Evolutionary conservation across 2,888 invertebrate genomes (phyloP), one percentile per base, ranked within the genome.

Genomic region (Globia sparganii): DNA sequence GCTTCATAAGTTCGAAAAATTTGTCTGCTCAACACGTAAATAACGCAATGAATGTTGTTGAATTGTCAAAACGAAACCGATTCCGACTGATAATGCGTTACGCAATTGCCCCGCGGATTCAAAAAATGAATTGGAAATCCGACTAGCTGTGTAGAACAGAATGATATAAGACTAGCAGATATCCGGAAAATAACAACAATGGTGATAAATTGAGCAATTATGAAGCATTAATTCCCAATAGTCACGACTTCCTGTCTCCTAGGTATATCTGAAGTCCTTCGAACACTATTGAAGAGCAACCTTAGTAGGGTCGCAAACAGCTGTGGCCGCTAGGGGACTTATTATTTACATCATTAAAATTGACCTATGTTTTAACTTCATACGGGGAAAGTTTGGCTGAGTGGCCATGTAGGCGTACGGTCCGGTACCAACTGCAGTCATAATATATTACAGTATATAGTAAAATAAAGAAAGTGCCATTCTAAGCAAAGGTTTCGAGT

Each of bases 361-460:
- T 21, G 40, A 28, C n/a, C n/a, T 15, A 0, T n/a, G 15, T 65
- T 34, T 61, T 61, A 59, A 21, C 8, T 64, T 37, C 18, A 13
- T 18, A 34, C 37, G 25, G 59, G 71, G 84, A 80, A 80, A 83
- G 84, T 71, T 83, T 79, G 53, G 15, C 59, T 25, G 59, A 65
- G 64, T 64, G 34, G 31, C 71, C 53, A 56, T 43, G 15, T n/a
- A 28, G 1, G 46, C n/a, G n/a, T 37, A 59, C 25, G 34, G 40
- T 46, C 21, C 81, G 25, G 40, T 78, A 37, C 58, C 25, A 2
- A 61, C 13, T 82, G 83, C 53, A 62, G 21, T 34, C 25, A 46
- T 46, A 75, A 43, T 46, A 34, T 25, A 69, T 40, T 25, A 25
- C 58, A 58, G 8, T 25, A 18, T 65, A 58, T 62, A 34, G 31